These are phyloP conservation scores for Diloba caeruleocephala DNA, from an alignment of 2,888 invertebrate genomes.

Conservation along the genomic window DNA sequence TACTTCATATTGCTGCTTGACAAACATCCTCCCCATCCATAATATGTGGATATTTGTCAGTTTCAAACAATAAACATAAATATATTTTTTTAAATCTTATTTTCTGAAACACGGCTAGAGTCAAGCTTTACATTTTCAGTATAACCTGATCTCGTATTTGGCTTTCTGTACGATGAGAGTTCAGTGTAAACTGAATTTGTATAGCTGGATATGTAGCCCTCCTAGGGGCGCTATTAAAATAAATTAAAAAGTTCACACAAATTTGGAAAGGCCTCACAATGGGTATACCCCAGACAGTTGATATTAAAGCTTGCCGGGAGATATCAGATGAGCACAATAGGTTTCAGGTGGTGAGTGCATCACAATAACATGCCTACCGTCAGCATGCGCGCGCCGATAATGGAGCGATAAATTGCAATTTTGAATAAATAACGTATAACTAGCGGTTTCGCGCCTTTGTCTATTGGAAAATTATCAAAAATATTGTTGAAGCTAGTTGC, in stretches of 20 bases:
- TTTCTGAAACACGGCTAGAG: too few relatives aligned
- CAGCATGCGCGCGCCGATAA: constrained; percentile 61
- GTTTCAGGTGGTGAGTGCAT: constrained; percentile 68
- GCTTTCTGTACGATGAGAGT: too few relatives aligned
- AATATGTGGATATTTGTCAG: too few relatives aligned
- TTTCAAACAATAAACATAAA: too few relatives aligned
- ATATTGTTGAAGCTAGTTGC: constrained; percentile 16
- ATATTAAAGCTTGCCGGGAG: constrained; percentile 51
- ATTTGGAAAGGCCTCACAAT: constrained; percentile 18
- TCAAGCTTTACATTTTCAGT: too few relatives aligned
- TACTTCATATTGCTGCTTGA: too few relatives aligned
- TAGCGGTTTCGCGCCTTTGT: constrained; percentile 49
- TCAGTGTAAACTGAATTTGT: too few relatives aligned
- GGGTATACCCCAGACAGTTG: constrained; percentile 10
- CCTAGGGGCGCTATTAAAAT: too few relatives aligned
- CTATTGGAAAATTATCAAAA: constrained; percentile 32
- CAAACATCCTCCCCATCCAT: too few relatives aligned
- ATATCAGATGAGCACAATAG: constrained; percentile 68
- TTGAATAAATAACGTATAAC: constrained; percentile 67
- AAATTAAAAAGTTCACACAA: constrained; percentile 1
- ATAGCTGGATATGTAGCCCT: too few relatives aligned
- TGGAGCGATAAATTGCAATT: constrained; percentile 76
- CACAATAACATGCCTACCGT: constrained; percentile 64
- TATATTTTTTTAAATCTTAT: too few relatives aligned
- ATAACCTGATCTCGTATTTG: too few relatives aligned